Base-by-base conservation (phyloP, 2,113 vertebrate genomes). In the Thymallus thymallus region DNA sequence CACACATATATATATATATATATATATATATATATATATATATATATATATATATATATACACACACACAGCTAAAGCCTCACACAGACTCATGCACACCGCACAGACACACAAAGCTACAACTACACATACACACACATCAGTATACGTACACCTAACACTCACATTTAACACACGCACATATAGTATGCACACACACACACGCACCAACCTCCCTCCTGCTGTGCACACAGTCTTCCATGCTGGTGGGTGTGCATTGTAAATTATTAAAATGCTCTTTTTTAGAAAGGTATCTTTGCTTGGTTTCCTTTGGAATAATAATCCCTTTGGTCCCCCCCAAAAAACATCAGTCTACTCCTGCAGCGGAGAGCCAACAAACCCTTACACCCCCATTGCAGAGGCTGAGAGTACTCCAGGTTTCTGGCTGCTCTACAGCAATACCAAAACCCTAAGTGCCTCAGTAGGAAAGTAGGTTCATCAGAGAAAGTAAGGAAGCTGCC, bases 201-300 rank as follows among this genome's bases (percentile, higher is more conserved):
- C 64, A 35, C 26, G 35, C 16, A 32, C 18, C 22, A 45, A 10
- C 5, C 58, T 20, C 41, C 6, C 20, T 29, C 68, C 65, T 35
- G 65, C 65, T 67, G 65, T 67, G 65, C 65, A 64, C 62, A 67
- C 65, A 41, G 30, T 67, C 65, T 22, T 41, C 65, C 65, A 67
- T n/a, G 60, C n/a, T 67, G 30, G 30, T 41, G 29, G 30, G 32
- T 41, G 14, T 26, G 16, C 62, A 64, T 41, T 32, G 22, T 67
- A 67, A 41, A 67, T 67, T 35, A 67, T 67, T 67, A 41, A 67
- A 41, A 67, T n/a, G n/a, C 32, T 45, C 32, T 35, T 67, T 67
- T 67, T 67, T 67, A 67, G 65, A 67, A 22, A 67, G 32, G 32
- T 41, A 9, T 67, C 65, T n/a, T 41, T 18, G 64, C 64, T 67